phyloP scores from a whole-genome alignment of 2,888 invertebrate species.

The Cynaeus angustus region DNA sequence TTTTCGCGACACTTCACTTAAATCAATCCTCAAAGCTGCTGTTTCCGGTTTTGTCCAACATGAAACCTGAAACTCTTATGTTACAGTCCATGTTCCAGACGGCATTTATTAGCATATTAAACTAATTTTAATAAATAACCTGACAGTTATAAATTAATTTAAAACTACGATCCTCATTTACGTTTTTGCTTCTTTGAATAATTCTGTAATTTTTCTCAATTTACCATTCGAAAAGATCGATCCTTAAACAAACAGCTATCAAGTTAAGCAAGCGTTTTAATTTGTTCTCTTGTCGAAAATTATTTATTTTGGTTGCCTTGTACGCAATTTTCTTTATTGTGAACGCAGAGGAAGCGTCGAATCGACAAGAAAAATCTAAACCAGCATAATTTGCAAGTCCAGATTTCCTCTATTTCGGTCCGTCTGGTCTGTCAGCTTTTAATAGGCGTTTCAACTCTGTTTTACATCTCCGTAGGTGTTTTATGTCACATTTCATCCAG shows the following conservation, averaged over 20 bases:
- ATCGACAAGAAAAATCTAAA: not conserved
- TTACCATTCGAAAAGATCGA: constrained; percentile 7
- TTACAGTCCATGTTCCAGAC: not conserved
- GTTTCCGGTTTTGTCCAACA: not conserved
- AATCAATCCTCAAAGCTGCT: no score
- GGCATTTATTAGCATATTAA: constrained; percentile 13
- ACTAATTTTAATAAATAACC: constrained; percentile 18
- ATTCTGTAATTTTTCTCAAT: constrained; percentile 12
- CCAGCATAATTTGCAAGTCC: no score
- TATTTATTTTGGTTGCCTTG: no score
- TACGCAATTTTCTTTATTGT: constrained; percentile 19
- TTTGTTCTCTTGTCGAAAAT: no score
- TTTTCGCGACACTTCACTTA: no score
- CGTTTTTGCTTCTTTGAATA: not conserved
- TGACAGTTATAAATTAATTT: constrained; percentile 28
- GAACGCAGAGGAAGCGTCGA: not conserved
- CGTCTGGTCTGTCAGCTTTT: constrained; percentile 10
- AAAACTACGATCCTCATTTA: not conserved
- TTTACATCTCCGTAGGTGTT: constrained; percentile 39
- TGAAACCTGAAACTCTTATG: not conserved
- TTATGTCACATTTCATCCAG: constrained; percentile 38
- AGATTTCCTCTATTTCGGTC: constrained; percentile 8
- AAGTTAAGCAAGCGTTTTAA: no score
- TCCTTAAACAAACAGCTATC: no score
- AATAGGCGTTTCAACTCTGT: constrained; percentile 25